Evolutionary conservation across 2,888 invertebrate genomes (phyloP).

Genomic region (Apotomis turbidana): DNA sequence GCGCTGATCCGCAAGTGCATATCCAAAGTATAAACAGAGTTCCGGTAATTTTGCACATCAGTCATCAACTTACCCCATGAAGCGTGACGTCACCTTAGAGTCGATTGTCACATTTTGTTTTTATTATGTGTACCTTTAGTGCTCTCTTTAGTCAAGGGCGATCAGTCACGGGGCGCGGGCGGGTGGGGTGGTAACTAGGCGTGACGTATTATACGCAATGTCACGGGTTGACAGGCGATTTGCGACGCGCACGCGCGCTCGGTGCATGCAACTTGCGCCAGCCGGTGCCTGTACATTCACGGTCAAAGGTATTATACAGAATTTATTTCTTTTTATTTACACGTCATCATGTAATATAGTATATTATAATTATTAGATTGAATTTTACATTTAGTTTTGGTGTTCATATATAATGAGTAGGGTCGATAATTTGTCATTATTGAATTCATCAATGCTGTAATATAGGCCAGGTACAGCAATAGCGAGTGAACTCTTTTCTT

Average conservation of each 20-base stretch:
- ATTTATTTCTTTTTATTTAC: too few species aligned
- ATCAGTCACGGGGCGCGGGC: slow-evolving; percentile 43
- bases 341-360: too few species aligned
- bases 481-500: too few species aligned
- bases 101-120: slow-evolving; percentile 49
- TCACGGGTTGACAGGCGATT: slow-evolving; percentile 76
- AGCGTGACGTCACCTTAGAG: slow-evolving; percentile 49
- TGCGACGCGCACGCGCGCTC: slow-evolving; percentile 68
- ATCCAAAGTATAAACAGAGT: slow-evolving; percentile 25
- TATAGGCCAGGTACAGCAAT: too few species aligned
- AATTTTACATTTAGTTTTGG: too few species aligned
- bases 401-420: too few species aligned
- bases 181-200: slow-evolving; percentile 63
- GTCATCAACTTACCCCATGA: slow-evolving; percentile 35
- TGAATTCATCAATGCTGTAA: too few species aligned
- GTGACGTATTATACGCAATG: slow-evolving; percentile 65
- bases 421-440: too few species aligned
- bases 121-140: slow-evolving; percentile 49
- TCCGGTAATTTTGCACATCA: slow-evolving; percentile 45
- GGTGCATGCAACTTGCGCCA: slow-evolving; percentile 29
- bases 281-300: slow-evolving; percentile 29
- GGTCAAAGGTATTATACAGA: neutral
- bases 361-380: too few species aligned
- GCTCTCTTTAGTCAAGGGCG: slow-evolving; percentile 47
- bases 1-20: slow-evolving; percentile 3